Evolutionary conservation across 2,888 invertebrate genomes (phyloP).

Genomic region (Phania funesta): DNA sequence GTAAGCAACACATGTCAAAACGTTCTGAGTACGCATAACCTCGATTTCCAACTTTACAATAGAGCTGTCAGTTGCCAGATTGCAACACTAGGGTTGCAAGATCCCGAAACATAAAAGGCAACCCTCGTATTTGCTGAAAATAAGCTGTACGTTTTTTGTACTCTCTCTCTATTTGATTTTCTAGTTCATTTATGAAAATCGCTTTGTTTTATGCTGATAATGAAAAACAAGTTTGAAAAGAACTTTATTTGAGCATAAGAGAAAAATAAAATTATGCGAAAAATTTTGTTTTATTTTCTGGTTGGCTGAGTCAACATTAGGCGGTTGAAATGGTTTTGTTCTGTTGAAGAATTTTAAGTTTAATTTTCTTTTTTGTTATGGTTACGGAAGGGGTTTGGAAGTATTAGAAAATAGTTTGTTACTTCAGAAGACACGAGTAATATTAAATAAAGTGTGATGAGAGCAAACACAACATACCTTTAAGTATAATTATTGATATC

Average conservation of each 20-base stretch:
- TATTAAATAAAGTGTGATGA: background rate
- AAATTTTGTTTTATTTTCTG: background rate
- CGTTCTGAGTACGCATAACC: too few species aligned
- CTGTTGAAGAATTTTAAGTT: background rate
- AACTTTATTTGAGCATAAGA: background rate
- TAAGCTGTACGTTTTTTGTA: background rate
- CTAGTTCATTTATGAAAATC: background rate
- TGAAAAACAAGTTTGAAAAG: background rate
- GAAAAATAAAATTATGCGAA: background rate
- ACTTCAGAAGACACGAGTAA: background rate
- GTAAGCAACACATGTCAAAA: too few species aligned
- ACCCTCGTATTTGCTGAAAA: background rate
- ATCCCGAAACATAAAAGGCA: too few species aligned
- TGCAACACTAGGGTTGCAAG: too few species aligned
- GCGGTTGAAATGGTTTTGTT: background rate
- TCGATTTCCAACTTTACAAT: too few species aligned
- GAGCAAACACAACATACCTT: too few species aligned
- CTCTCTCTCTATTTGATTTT: background rate
- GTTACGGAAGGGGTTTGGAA: background rate
- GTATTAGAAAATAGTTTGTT: background rate
- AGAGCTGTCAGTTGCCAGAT: too few species aligned
- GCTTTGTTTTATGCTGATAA: background rate
- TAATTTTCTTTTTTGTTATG: background rate
- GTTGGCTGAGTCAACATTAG: background rate
- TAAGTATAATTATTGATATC: too few species aligned